phyloP scores from a whole-genome alignment of 2,113 vertebrate species.

The Cettia cetti region DNA sequence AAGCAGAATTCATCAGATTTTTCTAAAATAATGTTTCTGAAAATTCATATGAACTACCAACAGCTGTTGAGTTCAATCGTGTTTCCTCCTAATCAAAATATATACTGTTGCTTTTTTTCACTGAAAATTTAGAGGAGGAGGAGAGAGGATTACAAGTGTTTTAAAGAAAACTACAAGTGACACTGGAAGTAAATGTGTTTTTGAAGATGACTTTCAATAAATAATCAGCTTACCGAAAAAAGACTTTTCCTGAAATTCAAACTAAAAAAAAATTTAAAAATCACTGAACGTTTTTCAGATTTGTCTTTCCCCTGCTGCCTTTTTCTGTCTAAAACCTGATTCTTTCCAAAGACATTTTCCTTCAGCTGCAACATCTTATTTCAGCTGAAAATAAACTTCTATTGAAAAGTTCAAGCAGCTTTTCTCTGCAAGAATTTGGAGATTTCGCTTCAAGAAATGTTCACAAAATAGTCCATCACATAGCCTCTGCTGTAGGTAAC shows the following conservation, averaged over 20 bases:
- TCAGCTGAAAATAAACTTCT: not conserved
- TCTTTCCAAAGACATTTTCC: not conserved
- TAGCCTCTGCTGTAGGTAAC: not conserved
- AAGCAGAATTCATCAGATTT: conserved; percentile 32
- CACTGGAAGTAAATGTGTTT: not conserved
- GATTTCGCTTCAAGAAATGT: not conserved
- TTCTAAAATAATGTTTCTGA: conserved; percentile 24
- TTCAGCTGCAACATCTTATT: conserved; percentile 2
- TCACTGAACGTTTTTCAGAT: not conserved
- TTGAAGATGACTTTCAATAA: conserved; percentile 8
- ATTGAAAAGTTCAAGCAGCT: not conserved
- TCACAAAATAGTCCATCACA: not conserved
- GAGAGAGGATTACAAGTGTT: not conserved
- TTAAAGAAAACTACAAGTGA: not conserved
- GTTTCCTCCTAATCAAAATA: conserved; percentile 18
- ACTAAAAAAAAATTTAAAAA: not conserved
- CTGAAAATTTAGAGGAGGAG: not conserved
- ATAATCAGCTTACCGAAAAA: not conserved
- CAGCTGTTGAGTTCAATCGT: not conserved
- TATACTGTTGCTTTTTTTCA: not conserved
- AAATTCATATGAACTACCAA: conserved; percentile 14
- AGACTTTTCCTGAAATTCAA: not conserved
- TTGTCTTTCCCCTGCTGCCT: not conserved
- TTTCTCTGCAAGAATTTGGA: not conserved
- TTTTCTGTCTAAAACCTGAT: not conserved